Evolutionary conservation across 2,797 vertebrate species (phyloP), one percentile per base, ranked within the genome.

Genomic region (Phataginus tricuspis): DNA sequence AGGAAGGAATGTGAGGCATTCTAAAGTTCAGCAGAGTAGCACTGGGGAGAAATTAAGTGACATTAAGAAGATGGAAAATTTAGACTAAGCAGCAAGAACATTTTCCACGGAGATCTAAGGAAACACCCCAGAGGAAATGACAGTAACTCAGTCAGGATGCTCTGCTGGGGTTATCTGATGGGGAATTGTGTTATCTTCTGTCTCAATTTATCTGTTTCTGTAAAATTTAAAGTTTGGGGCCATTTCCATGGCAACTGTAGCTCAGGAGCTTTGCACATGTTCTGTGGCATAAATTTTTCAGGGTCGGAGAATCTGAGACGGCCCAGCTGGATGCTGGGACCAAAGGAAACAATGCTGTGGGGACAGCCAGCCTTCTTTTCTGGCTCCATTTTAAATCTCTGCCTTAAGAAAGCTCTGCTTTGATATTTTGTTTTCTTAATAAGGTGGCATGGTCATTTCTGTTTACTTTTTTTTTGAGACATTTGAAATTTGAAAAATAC

Each of bases 351-450:
- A 25, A 8, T n/a, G 42, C 63, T 74, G 21, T 23, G 2, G 74
- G 75, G 37, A 83, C 15, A 29, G 86, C 82, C 82, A 1, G 21
- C 45, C 12, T 71, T 45, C 71, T 51, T 55, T 61, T 61, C 27
- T 21, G 21, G 42, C 23, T 23, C 0, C 11, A 4, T 78, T 78
- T 94, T 75, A 61, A 79, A 34, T 51, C 86, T 82, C 21, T 80
- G 66, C 80, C 92, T 64, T 74, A 87, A 61, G 78, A 91, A 53
- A 85, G 31, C 68, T 69, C 39, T 29, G 31, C 89, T 91, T 87
- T 93, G 55, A 66, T 86, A 27, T 19, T 88, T 68, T 72, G 31
- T 91, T 94, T 97, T 74, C 42, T 82, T 95, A 86, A 61, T 71
- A 90, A 91, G 66, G 31, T 37, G 19, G 19, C 51, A 88, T 71